Percentiles rank a stretch among this genome's conserved stretches.
Conservation (phyloP, 1,140 invertebrate genomes). For the Choristoneura fumiferana region DNA sequence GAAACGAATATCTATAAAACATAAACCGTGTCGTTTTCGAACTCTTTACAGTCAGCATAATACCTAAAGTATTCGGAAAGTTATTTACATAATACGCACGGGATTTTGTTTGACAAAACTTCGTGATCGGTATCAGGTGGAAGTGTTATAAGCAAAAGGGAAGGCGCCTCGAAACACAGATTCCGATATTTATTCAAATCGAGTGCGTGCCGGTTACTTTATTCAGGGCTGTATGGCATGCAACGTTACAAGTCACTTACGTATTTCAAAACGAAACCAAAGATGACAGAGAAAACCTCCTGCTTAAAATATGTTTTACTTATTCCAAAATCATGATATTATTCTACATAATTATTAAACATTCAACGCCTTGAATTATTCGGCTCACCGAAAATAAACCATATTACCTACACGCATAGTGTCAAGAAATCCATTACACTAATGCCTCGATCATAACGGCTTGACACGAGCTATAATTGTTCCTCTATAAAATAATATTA, state of each 20-base stretch:
- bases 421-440: not conserved
- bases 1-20: not conserved
- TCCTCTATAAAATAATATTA: constrained; percentile 17
- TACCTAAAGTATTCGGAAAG: too few relatives aligned
- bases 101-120: constrained; percentile 4
- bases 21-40: too few relatives aligned
- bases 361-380: too few relatives aligned
- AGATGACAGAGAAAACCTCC: too few relatives aligned
- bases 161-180: constrained; percentile 3
- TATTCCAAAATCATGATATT: too few relatives aligned
- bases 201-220: not conserved
- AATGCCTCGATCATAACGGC: not conserved
- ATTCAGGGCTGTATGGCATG: not conserved
- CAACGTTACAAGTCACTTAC: not conserved
- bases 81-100: not conserved
- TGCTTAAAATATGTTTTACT: too few relatives aligned
- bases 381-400: too few relatives aligned
- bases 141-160: not conserved
- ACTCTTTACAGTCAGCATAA: too few relatives aligned
- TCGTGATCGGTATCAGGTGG: constrained; percentile 3
- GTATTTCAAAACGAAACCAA: too few relatives aligned
- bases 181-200: constrained; percentile 5
- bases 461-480: constrained; percentile 15
- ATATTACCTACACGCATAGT: too few relatives aligned
- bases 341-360: too few relatives aligned